Evolutionary conservation across 2,797 vertebrate genomes (phyloP).

Genomic region (Cuculus canorus): DNA sequence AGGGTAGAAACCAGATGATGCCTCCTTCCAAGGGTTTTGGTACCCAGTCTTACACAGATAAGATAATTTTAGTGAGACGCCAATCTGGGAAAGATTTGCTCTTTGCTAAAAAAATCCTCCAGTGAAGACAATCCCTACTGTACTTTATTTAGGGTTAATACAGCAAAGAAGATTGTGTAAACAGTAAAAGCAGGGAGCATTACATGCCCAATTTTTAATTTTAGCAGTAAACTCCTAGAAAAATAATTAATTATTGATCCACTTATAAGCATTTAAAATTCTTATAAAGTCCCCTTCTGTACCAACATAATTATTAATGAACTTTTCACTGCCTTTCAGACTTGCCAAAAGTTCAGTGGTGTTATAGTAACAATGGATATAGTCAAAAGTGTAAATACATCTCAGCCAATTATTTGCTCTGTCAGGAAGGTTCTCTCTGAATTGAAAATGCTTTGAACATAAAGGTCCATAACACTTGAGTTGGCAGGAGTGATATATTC

Average conservation of each 20-base stretch:
- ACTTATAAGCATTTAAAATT: not conserved
- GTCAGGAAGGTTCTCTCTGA: not conserved
- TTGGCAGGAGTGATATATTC: slow-evolving; percentile 1
- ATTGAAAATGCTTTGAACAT: not conserved
- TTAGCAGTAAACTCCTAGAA: not conserved
- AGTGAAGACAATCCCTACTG: not conserved
- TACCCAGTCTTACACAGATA: not conserved
- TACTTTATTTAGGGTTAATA: not conserved
- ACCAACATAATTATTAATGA: not conserved
- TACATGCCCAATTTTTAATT: not conserved
- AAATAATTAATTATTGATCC: slow-evolving; percentile 14
- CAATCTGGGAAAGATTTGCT: not conserved
- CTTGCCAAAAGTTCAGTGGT: not conserved
- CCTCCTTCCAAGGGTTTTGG: not conserved
- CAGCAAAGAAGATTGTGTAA: not conserved
- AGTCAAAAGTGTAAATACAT: not conserved
- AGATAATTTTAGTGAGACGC: not conserved
- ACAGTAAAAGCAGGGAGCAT: not conserved
- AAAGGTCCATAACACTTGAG: not conserved
- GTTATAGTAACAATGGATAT: not conserved
- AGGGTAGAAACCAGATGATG: not conserved
- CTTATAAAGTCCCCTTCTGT: not conserved
- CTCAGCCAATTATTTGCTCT: slow-evolving; percentile 9
- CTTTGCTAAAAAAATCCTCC: not conserved
- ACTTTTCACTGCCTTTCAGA: not conserved